phyloP scores from a whole-genome alignment of 2,797 vertebrate species.

The Hydrolagus colliei region DNA sequence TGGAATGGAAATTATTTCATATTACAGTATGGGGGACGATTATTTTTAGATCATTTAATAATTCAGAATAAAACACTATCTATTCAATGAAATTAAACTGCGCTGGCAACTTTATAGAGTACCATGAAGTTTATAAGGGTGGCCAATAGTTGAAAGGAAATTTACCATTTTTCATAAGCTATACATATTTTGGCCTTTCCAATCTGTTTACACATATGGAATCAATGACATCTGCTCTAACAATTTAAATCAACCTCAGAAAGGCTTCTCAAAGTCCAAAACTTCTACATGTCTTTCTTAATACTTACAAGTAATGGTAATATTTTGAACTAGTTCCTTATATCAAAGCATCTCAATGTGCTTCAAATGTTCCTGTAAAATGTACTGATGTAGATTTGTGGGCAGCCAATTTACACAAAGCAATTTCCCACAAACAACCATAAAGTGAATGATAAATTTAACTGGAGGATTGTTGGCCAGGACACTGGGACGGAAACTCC shows the following conservation, averaged over 20 bases:
- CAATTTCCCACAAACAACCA: too few species aligned
- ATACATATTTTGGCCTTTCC: neutral
- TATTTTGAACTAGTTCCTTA: too few species aligned
- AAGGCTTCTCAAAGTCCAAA: neutral
- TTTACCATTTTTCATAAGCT: neutral
- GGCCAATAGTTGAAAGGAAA: neutral
- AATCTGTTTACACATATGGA: neutral
- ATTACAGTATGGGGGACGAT: neutral
- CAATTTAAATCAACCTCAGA: neutral
- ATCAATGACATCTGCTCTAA: neutral
- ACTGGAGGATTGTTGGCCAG: too few species aligned
- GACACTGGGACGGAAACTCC: too few species aligned
- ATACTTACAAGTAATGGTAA: neutral
- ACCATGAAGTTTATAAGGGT: neutral
- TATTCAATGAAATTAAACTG: neutral
- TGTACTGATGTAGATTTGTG: too few species aligned
- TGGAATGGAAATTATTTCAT: constrained; percentile 7
- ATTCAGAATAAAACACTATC: neutral
- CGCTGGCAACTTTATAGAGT: neutral
- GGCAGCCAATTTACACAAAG: too few species aligned
- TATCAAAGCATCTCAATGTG: too few species aligned
- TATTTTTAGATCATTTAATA: neutral
- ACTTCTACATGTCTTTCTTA: neutral
- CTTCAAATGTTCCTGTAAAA: too few species aligned
- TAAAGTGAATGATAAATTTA: too few species aligned